phyloP scores from a whole-genome alignment of 2,888 invertebrate genomes.

The Sphinx pinastri region DNA sequence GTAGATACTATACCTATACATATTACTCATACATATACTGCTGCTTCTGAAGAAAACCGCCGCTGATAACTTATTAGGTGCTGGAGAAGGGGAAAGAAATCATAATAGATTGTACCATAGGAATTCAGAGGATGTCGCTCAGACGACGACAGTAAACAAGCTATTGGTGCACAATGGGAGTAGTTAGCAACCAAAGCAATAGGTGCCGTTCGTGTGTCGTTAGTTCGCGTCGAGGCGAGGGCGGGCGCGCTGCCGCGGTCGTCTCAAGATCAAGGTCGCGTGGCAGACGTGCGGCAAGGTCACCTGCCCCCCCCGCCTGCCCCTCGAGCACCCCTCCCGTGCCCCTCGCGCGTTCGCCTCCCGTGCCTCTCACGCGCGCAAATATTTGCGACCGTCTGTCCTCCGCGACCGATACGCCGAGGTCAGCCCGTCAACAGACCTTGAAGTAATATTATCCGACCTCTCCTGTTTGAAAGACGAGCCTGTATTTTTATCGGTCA shows the following conservation, averaged over 20 bases:
- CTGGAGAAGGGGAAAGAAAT: neutral
- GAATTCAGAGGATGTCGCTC: constrained; percentile 3
- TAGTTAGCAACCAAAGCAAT: constrained; percentile 56
- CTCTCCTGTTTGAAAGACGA: constrained; percentile 73
- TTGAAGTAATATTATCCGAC: constrained; percentile 79
- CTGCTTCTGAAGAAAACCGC: too few species aligned
- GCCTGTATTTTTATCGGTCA: constrained; percentile 65
- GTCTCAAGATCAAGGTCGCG: constrained; percentile 83
- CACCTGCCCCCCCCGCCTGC: constrained; percentile 56
- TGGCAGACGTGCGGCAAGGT: constrained; percentile 80
- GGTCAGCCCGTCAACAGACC: constrained; percentile 80
- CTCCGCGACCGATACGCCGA: constrained; percentile 83
- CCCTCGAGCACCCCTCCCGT: constrained; percentile 38
- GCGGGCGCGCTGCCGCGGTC: constrained; percentile 68
- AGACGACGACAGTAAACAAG: constrained; percentile 1
- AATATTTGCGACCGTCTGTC: constrained; percentile 83
- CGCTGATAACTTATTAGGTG: neutral
- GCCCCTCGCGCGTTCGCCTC: constrained; percentile 47
- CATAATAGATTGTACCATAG: neutral
- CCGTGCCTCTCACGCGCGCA: constrained; percentile 69
- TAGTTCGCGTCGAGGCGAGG: constrained; percentile 52
- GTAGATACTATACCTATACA: too few species aligned
- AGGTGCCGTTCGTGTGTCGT: constrained; percentile 61
- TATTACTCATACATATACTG: too few species aligned
- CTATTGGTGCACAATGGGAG: constrained; percentile 31